Percentiles rank a stretch among this genome's conserved stretches.
These are phyloP conservation scores for Callospermophilus lateralis DNA, from an alignment of 2,113 vertebrate genomes.

Conservation along the genomic window DNA sequence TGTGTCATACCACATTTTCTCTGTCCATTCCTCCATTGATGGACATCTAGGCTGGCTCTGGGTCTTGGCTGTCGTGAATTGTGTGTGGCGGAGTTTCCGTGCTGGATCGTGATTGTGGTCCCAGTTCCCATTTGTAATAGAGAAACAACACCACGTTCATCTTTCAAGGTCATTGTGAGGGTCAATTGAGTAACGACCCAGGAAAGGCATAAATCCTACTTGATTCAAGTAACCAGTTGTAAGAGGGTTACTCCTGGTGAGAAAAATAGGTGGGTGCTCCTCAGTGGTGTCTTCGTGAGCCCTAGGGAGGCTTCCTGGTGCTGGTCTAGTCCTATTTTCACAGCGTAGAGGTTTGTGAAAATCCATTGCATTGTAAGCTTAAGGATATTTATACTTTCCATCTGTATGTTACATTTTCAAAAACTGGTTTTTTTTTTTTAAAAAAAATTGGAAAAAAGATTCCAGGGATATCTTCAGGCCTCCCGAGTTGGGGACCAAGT, in stretches of 20 bases:
- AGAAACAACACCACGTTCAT: not conserved
- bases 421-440: not conserved
- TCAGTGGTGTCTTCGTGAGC: not conserved
- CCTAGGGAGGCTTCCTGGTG: not conserved
- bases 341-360: not conserved
- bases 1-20: no score
- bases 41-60: no score
- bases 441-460: not conserved
- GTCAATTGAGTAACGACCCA: not conserved
- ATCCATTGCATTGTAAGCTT: not conserved
- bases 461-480: not conserved
- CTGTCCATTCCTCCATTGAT: no score
- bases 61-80: no score
- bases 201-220: not conserved
- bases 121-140: not conserved
- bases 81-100: not conserved
- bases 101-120: not conserved
- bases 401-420: not conserved
- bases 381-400: not conserved
- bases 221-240: not conserved
- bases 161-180: not conserved
- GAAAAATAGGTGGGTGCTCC: not conserved
- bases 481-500: not conserved
- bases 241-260: not conserved
- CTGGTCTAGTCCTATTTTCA: not conserved